Conservation (phyloP, 2,113 vertebrate genomes). For the Neofelis nebulosa region DNA sequence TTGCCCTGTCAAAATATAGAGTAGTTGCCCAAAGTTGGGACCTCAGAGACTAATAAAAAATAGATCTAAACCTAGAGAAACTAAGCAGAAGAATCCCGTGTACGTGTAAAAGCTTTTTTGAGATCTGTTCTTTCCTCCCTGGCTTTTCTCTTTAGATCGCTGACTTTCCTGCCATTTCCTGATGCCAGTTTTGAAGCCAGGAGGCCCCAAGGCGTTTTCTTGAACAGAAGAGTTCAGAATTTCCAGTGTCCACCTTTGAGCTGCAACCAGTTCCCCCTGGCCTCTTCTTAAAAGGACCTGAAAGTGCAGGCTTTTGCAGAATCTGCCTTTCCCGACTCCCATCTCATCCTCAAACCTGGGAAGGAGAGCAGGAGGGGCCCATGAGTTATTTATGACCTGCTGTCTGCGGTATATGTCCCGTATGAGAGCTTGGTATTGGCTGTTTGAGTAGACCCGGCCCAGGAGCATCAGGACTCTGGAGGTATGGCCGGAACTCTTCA, state of each 20-base stretch:
- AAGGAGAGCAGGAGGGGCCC: conserved; percentile 23
- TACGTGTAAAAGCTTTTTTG: neutral
- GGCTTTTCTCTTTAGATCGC: neutral
- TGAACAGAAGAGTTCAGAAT: neutral
- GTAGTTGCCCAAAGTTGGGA: neutral
- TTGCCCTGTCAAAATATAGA: conserved; percentile 21
- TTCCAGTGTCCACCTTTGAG: conserved; percentile 36
- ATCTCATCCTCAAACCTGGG: neutral
- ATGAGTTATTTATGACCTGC: conserved; percentile 70
- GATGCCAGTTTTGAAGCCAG: neutral
- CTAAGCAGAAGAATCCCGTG: neutral
- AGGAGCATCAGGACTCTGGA: neutral
- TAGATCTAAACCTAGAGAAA: neutral
- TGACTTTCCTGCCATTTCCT: neutral
- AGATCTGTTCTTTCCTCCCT: neutral
- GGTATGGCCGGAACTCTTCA: conserved; percentile 39
- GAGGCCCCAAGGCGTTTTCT: neutral
- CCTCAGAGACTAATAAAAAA: conserved; percentile 54
- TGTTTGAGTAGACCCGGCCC: conserved; percentile 44
- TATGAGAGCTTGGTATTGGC: neutral
- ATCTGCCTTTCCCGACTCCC: conserved; percentile 38
- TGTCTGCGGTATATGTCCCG: neutral
- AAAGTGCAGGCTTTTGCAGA: conserved; percentile 70
- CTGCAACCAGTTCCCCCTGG: neutral
- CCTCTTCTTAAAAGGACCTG: conserved; percentile 44